Percentiles rank a stretch among this genome's conserved stretches.
phyloP scores from a whole-genome alignment of 2,888 invertebrate genomes.

The Synanthedon formicaeformis region DNA sequence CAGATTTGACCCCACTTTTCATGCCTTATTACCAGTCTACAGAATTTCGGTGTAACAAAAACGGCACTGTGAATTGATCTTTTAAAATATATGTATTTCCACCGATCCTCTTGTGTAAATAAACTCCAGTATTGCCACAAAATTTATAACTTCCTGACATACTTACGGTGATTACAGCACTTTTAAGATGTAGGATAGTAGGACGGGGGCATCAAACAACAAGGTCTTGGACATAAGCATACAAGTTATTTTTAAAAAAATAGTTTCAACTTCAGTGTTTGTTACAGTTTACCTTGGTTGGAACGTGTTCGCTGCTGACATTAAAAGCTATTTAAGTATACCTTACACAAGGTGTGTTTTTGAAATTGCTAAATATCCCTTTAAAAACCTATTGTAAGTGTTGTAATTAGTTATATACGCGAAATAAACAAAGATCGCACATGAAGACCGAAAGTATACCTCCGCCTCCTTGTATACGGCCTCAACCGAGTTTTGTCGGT shows the following conservation, averaged over 20 bases:
- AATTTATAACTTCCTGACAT: constrained; percentile 19
- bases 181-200: constrained; percentile 61
- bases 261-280: constrained; percentile 26
- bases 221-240: constrained; percentile 50
- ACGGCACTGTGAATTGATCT: constrained; percentile 9
- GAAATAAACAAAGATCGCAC: constrained; percentile 18
- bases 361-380: too few relatives aligned
- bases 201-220: constrained; percentile 59
- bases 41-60: constrained; percentile 4
- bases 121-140: constrained; percentile 2
- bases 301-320: neutral
- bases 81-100: neutral
- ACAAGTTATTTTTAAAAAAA: constrained; percentile 48
- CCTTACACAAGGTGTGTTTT: neutral
- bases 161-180: constrained; percentile 40
- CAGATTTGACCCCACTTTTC: constrained; percentile 53
- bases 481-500: constrained; percentile 70
- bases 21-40: constrained; percentile 14
- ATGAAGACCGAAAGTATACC: constrained; percentile 55
- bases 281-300: neutral
- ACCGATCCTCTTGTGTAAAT: neutral
- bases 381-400: too few relatives aligned
- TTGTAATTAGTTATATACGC: too few relatives aligned
- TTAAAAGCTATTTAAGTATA: neutral
- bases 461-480: constrained; percentile 56